Evolutionary conservation across 2,888 invertebrate species (phyloP).

Genomic region (Drosophila niveifrons): DNA sequence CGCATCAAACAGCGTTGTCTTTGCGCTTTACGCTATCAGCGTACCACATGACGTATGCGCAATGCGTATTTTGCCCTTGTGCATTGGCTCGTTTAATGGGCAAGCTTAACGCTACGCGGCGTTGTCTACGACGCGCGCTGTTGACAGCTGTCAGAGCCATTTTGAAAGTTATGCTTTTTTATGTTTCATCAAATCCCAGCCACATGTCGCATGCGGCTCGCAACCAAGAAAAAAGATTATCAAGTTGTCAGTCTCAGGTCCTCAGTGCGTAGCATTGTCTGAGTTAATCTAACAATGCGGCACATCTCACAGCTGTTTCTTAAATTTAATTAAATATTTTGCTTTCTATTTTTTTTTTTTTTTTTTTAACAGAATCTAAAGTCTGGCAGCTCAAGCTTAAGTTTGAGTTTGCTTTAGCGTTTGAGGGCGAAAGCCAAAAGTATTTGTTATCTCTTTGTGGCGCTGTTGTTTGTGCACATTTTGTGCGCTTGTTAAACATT

Average conservation of each 20-base stretch:
- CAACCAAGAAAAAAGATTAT: conserved; percentile 45
- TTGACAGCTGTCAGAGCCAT: conserved; percentile 71
- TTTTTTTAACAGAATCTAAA: conserved; percentile 30
- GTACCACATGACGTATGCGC: conserved; percentile 64
- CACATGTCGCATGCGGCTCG: conserved; percentile 56
- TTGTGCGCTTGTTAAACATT: conserved; percentile 71
- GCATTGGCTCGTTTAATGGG: conserved; percentile 45
- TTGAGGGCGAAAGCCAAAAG: conserved; percentile 12
- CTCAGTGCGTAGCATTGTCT: conserved; percentile 33
- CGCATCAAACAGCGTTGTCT: conserved; percentile 9
- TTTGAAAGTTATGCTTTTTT: conserved; percentile 58
- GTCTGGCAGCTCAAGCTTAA: conserved; percentile 32
- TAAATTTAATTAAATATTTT: conserved; percentile 61
- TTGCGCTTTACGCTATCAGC: conserved; percentile 4
- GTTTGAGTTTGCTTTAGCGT: conserved; percentile 8
- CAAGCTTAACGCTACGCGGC: conserved; percentile 27
- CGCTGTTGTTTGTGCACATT: conserved; percentile 56
- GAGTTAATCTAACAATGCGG: conserved; percentile 49
- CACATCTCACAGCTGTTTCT: conserved; percentile 36
- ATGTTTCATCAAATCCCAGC: conserved; percentile 65
- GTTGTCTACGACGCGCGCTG: conserved; percentile 27
- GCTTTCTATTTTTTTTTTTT: conserved; percentile 1
- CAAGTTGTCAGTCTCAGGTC: conserved; percentile 54
- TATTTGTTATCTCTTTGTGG: conserved; percentile 43
- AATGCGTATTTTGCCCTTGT: conserved; percentile 38